Base-by-base conservation (phyloP, 92 coral and sea anemone genomes). In the Porites divaricata region DNA sequence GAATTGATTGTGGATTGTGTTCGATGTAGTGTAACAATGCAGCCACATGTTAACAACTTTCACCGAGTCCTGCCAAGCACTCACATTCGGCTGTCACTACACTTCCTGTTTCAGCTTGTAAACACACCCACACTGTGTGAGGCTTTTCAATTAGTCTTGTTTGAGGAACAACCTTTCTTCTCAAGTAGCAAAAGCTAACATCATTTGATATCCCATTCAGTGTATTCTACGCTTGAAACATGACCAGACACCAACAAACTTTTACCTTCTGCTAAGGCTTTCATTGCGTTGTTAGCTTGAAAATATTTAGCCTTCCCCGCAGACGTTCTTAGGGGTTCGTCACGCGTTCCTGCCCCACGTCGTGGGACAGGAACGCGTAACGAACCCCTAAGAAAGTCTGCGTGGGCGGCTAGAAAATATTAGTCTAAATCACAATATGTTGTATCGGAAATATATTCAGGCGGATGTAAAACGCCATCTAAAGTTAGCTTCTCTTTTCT, bases 71-170 rank as follows among this genome's bases (percentile, higher is more conserved):
- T 1, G 83, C 83, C n/a, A 85, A 24, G 67, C 88, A 77, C 51
- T 22, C 17, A 63, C 88, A 85, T 49, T 85, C 88, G 7, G 63
- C 88, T 74, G 88, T 85, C 63, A 77, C n/a, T 4, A 76, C 69
- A 61, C 9, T 67, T 1, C 74, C 83, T 8, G 61, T 13, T 24
- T 7, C 75, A 26, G 17, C 25, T 64, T 8, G 51, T 35, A 85
- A 64, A 77, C 79, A 76, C 41, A 70, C 88, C 75, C 84, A 85
- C 2, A 68, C 85, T 3, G 19, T 26, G 75, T 85, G 77, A 17
- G 88, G 88, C 48, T 50, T 8, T 20, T 85, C 77, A 10, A 62
- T 48, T 13, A 75, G 57, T 59, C 83, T 15, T 75, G 63, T 63
- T 75, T 84, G 88, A 45, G 84, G 88, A 4, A 85, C 77, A 24